A percentile compares a stretch with the other conserved stretches of the same genome.
Evolutionary conservation across 1,140 invertebrate genomes (phyloP).

Genomic region (Cotesia chilonis): DNA sequence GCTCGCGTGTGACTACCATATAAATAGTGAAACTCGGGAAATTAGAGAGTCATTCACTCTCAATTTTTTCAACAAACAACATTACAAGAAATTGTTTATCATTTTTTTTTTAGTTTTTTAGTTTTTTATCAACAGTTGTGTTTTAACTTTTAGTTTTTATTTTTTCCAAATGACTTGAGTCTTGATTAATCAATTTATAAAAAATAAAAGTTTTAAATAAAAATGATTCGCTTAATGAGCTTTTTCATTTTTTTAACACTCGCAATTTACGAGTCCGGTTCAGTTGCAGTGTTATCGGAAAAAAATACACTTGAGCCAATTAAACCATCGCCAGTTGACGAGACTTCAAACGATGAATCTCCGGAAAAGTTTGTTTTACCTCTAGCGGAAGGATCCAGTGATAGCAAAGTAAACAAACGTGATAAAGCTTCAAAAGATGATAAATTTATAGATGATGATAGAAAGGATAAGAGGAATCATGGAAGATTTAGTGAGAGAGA

Average conservation of each 20-base stretch:
- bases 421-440: slow-evolving; percentile 8
- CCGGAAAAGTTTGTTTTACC: slow-evolving; percentile 10
- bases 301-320: slow-evolving; percentile 34
- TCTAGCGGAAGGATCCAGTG: not conserved
- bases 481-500: slow-evolving; percentile 43
- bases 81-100: not conserved
- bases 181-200: not conserved
- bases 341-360: slow-evolving; percentile 24
- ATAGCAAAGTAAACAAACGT: slow-evolving; percentile 22
- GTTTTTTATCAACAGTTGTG: slow-evolving; percentile 9
- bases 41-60: slow-evolving; percentile 54
- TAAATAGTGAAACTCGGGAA: slow-evolving; percentile 57
- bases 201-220: slow-evolving; percentile 16
- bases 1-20: slow-evolving; percentile 58
- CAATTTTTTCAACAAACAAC: slow-evolving; percentile 16
- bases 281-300: slow-evolving; percentile 17
- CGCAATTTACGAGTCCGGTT: slow-evolving; percentile 6
- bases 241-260: slow-evolving; percentile 5
- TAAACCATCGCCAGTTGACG: slow-evolving; percentile 36
- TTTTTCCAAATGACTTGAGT: slow-evolving; percentile 32
- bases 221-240: slow-evolving; percentile 29
- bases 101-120: slow-evolving; percentile 31
- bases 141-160: slow-evolving; percentile 10
- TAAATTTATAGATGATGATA: slow-evolving; percentile 14
- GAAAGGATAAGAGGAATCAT: slow-evolving; percentile 13